These are phyloP conservation scores for Drosophila eohydei DNA, from an alignment of 2,888 invertebrate species.

Conservation along the genomic window DNA sequence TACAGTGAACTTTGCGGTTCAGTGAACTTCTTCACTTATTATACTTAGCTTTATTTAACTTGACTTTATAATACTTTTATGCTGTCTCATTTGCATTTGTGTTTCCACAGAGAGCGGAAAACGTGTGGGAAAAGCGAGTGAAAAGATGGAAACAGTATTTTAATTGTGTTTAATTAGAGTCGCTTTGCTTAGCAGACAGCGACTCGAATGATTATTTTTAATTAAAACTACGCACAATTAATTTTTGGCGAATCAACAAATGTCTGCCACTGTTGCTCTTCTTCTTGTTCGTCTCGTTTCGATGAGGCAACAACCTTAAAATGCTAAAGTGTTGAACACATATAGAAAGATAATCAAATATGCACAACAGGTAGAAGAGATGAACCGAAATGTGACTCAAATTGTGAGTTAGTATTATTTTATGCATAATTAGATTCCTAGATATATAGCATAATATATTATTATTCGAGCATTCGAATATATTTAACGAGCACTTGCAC, in stretches of 20 bases:
- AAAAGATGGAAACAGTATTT: slow-evolving; percentile 44
- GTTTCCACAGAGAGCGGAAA: slow-evolving; percentile 25
- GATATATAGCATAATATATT: slow-evolving; percentile 3
- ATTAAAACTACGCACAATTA: slow-evolving; percentile 68
- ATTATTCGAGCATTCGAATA: not conserved
- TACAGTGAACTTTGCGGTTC: slow-evolving; percentile 58
- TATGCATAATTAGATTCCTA: slow-evolving; percentile 33
- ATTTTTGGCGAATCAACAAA: slow-evolving; percentile 48
- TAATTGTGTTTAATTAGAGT: slow-evolving; percentile 77
- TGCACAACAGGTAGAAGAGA: slow-evolving; percentile 61
- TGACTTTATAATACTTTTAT: slow-evolving; percentile 46
- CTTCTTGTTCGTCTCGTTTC: not conserved
- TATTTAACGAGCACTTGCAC: slow-evolving; percentile 38
- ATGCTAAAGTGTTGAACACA: slow-evolving; percentile 13
- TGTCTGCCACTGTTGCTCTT: slow-evolving; percentile 9
- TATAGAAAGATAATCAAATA: slow-evolving; percentile 51
- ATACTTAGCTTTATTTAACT: slow-evolving; percentile 22
- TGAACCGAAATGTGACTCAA: slow-evolving; percentile 16
- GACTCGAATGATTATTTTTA: slow-evolving; percentile 70
- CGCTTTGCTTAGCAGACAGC: slow-evolving; percentile 46
- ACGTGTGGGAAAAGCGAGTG: slow-evolving; percentile 2
- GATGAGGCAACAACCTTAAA: slow-evolving; percentile 33
- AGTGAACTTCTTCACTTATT: slow-evolving; percentile 55
- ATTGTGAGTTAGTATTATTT: slow-evolving; percentile 39
- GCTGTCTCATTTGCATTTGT: slow-evolving; percentile 71